Evolutionary conservation across 2,797 vertebrate genomes (phyloP).

Genomic region (Gorsachius magnificus): DNA sequence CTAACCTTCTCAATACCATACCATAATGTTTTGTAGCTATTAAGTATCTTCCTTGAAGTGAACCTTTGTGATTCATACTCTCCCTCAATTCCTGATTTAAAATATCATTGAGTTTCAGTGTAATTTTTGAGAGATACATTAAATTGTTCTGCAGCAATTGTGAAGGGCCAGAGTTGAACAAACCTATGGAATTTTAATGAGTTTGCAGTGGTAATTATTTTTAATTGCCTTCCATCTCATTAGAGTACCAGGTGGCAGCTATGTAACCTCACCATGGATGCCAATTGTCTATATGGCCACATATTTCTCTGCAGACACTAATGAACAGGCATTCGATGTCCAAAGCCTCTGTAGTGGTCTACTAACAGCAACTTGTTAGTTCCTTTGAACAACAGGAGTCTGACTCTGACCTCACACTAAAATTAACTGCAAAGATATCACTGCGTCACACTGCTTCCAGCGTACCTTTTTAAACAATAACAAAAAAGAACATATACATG

Average conservation of each 20-base stretch:
- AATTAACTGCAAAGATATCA: background rate
- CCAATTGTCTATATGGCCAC: background rate
- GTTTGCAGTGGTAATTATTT: slow-evolving; percentile 58
- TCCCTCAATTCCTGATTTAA: background rate
- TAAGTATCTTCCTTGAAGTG: background rate
- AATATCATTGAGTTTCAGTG: background rate
- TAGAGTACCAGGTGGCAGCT: slow-evolving; percentile 43
- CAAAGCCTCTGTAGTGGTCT: background rate
- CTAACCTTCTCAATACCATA: background rate
- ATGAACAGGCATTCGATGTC: background rate
- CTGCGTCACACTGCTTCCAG: background rate
- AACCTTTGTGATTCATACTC: background rate
- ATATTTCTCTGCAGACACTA: slow-evolving; percentile 1
- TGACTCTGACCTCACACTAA: background rate
- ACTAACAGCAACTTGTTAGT: background rate
- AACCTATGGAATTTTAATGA: slow-evolving; percentile 47
- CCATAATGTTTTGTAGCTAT: background rate
- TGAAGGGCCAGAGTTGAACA: background rate
- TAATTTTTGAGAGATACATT: slow-evolving; percentile 9
- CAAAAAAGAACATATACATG: background rate
- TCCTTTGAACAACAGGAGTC: background rate
- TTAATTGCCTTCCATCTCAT: slow-evolving; percentile 62
- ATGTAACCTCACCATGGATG: slow-evolving; percentile 33
- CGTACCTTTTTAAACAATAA: background rate
- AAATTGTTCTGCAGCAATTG: slow-evolving; percentile 33